These are phyloP conservation scores for Eptatretus burgeri DNA, from an alignment of 2,113 vertebrate genomes.

Conservation along the genomic window DNA sequence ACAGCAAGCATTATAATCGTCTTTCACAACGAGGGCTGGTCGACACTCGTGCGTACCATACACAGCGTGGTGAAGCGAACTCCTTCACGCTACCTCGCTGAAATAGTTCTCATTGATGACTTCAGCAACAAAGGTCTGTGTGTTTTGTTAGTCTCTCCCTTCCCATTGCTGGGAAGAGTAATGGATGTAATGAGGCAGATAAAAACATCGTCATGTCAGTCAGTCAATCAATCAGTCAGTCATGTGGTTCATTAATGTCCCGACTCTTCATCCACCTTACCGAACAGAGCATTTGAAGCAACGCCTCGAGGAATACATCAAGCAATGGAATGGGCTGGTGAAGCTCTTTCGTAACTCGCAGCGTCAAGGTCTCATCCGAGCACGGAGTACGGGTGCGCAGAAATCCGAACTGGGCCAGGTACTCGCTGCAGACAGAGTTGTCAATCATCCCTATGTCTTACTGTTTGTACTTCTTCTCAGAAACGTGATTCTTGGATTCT, in stretches of 20 bases:
- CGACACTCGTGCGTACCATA: slow-evolving; percentile 38
- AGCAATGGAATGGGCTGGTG: slow-evolving; percentile 80
- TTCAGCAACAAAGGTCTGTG: slow-evolving; percentile 39
- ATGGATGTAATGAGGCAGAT: too few species aligned
- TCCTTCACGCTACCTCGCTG: slow-evolving; percentile 31
- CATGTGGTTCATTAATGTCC: too few species aligned
- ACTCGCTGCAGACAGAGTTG: slow-evolving; percentile 7
- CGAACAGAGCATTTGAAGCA: slow-evolving; percentile 51
- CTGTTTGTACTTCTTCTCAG: too few species aligned
- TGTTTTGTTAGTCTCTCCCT: too few species aligned
- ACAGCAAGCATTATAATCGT: slow-evolving; percentile 34
- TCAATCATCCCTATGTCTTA: too few species aligned
- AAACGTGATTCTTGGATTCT: too few species aligned
- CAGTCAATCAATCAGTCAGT: too few species aligned
- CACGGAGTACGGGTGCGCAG: slow-evolving; percentile 70
- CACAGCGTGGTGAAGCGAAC: slow-evolving; percentile 45
- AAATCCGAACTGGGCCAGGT: slow-evolving; percentile 79
- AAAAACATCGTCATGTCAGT: too few species aligned
- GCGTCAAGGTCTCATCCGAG: slow-evolving; percentile 85
- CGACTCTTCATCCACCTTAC: background rate
- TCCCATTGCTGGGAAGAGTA: too few species aligned
- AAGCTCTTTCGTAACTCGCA: slow-evolving; percentile 76
- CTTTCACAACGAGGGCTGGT: slow-evolving; percentile 46
- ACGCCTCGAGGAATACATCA: slow-evolving; percentile 60
- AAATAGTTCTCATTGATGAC: slow-evolving; percentile 42